Conservation (phyloP, 2,888 invertebrate species). For the Monoplex corrugatus region DNA sequence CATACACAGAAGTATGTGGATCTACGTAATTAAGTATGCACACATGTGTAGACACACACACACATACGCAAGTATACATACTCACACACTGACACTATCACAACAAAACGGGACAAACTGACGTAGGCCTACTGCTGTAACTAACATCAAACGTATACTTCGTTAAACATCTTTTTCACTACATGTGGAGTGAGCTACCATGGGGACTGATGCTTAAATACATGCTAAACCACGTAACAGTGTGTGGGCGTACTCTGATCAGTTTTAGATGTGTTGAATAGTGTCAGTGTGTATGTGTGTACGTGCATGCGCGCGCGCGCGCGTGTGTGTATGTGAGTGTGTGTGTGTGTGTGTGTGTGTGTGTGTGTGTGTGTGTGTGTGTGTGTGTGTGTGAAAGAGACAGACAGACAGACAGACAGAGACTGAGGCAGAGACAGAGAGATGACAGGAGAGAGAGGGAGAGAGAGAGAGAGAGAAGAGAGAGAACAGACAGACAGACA, state of each 20-base stretch:
- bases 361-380: slow-evolving; percentile 3
- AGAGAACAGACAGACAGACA: not conserved
- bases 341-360: not conserved
- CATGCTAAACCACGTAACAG: not conserved
- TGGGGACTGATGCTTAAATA: too few relatives aligned
- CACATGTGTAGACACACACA: slow-evolving; percentile 34
- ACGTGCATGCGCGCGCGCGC: not conserved
- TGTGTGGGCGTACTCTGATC: not conserved
- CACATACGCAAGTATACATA: slow-evolving; percentile 40
- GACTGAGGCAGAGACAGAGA: not conserved
- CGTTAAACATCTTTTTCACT: not conserved
- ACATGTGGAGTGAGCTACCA: not conserved
- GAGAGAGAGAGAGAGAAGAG: not conserved
- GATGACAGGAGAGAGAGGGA: not conserved
- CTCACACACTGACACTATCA: not conserved
- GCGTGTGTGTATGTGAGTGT: not conserved
- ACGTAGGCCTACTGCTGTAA: not conserved
- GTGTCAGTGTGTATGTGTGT: too few relatives aligned
- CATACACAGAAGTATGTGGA: too few relatives aligned
- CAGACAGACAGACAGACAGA: not conserved
- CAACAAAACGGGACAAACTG: too few relatives aligned
- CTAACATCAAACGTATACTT: too few relatives aligned
- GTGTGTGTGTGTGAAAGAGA: not conserved
- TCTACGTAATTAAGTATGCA: slow-evolving; percentile 31
- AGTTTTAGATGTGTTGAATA: too few relatives aligned